Evolutionary conservation across 1,140 invertebrate species (phyloP), one percentile per base, ranked within the genome.

Genomic region (Andrena cerasifolii): DNA sequence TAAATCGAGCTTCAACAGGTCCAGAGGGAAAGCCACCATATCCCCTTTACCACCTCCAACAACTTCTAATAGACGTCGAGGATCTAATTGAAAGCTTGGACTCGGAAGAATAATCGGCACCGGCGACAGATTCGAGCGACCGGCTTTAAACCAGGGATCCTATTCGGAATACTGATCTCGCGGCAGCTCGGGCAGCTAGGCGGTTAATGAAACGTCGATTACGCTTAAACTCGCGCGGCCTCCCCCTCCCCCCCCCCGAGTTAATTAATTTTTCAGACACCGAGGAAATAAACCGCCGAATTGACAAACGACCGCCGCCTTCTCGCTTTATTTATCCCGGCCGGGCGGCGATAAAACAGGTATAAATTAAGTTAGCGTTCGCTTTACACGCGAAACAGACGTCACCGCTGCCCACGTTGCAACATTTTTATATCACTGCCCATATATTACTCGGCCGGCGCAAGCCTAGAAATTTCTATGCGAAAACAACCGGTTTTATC

Each of bases 401-500:
- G 58, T 73, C 58, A 28, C 33, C 0, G n/a, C 33, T 2, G n/a
- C 14, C 21, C 21, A 26, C 33, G 45, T 53, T 63, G 53, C 47
- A 62, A 73, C 59, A 36, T 24, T 53, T 36, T 73, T 40, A 65
- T 43, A 24, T 5, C 18, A 8, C 10, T 36, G 16, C 16, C 31
- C 59, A 31, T 73, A 65, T 14, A 65, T 73, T 73, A 65, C 31
- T 21, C 24, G 18, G 62, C 7, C 7, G 10, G 26, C 53, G 45
- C 21, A 14, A 12, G 56, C 47, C 47, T 40, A 65, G 47, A 21
- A 28, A 28, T 71, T 28, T 47, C 40, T 33, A 72, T 12, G 56
- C 54, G 56, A 61, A 49, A 59, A 72, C 61, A 72, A 70, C 56
- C 40, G 68, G 26, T 61, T 61, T 61, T 49, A 61, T 72, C 68